Base-by-base conservation (phyloP, 2,888 invertebrate genomes). In the Stenchaetothrips biformis region DNA sequence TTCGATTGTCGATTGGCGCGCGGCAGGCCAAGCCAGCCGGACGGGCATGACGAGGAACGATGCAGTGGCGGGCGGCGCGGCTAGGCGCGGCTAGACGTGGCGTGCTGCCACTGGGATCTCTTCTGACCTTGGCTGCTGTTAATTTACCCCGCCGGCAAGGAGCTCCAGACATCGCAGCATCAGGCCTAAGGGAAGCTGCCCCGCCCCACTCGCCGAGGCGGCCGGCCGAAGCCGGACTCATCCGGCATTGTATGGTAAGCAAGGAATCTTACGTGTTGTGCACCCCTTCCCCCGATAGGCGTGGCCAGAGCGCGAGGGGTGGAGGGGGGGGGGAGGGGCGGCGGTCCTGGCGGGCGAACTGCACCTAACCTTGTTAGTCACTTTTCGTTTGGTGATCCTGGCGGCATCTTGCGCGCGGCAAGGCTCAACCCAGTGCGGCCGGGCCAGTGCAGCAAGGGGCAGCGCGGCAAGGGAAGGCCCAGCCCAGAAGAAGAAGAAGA, bases 261-360 rank as follows among this genome's bases (percentile, higher is more conserved):
- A 74, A 84, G 84, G 84, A 86, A 86, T 87, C 87, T 87, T 87
- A 80, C 80, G 80, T 48, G 79, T 79, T 74, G 85, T 86, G 84
- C 81, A 80, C 74, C 48, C 81, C 79, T 53, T 79, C 81, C 80
- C 81, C 81, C 80, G 80, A 48, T 18, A 78, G 78, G 79, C 80
- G 9, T 53, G 81, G 67, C 74, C 79, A 48, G 48, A 27, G 77
- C 78, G 62, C 21, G 78, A 77, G 48, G 83, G 84, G 92, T 93
- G 92, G 93, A 94, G 92, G 91, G 94, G 92, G 92, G 94, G 93
- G 89, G 91, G 91, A 82, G 82, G 74, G 80, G 83, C 80, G 27
- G 78, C 85, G 83, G 82, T 82, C 80, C 80, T 79, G 80, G 81
- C 84, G 83, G 83, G 84, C 83, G 83, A 81, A 59, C 79, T 82